Base-by-base conservation (phyloP, 2,888 invertebrate species). In the Cheilosia scutellata region DNA sequence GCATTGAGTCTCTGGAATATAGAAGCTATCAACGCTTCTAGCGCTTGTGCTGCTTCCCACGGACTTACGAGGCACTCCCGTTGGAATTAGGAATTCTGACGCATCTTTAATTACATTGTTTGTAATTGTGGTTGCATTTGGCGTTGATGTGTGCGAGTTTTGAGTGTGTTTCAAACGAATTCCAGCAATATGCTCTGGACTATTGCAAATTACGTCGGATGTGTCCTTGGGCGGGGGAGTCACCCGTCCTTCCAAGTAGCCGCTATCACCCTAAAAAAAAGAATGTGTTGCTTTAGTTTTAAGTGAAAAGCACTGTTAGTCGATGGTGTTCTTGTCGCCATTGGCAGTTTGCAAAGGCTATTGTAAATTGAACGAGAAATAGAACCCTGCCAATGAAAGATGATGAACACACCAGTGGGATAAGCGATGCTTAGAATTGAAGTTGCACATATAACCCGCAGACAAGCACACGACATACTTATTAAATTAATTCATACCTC, bases 1-100 rank as follows among this genome's bases (percentile, higher is more conserved):
- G 16, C 66, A 78, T 84, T 90, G 89, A 0, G 90, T 90, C 68
- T 89, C 89, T 4, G 89, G 89, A 58, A 89, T 88, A 16, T 53
- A 78, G 42, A 89, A 89, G 68, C 90, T 89, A 31, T 88, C 87
- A 47, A 40, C 33, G 27, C 78, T 78, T 47, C 76, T 82, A 7
- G 33, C 37, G 6, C 87, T 83, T 7, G 65, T 42, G 9, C 78
- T 82, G 29, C 77, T 70, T 25, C 47, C 33, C 20, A 7, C 6
- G 1, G 77, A 87, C 37, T 13, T 55, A 31, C 82, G 65, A 42
- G 27, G 25, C 16, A 60, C 3, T 33, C 16, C 9, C 4, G 40
- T 33, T 11, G 70, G 75, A 47, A 80, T n/a, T 16, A 68, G 2
- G 31, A 75, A 70, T 5, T 47, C 47, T 29, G 33, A 2, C 0